Evolutionary conservation across 64 coral and sea anemone species (phyloP), one percentile per base, ranked within the genome.

Genomic region (Montipora sp.): DNA sequence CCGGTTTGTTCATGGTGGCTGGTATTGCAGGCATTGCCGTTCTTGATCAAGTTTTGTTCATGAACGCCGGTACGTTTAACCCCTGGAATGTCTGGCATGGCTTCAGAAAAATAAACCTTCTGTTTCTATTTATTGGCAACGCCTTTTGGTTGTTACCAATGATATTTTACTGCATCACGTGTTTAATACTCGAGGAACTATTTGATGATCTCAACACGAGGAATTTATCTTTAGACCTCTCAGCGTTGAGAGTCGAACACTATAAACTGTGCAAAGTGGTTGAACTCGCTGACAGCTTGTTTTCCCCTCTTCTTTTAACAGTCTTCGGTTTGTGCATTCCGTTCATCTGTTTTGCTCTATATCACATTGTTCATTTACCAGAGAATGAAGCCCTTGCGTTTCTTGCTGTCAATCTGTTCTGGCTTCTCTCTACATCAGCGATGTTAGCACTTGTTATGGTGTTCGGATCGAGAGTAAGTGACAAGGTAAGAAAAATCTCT

Each of bases 61-160:
- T 51, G 0, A 85, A 66, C 7, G 5, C 22, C 3, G 82, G 44
- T n/a, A 9, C 2, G 0, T 4, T 20, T 24, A 71, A 72, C 14
- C 82, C 82, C 4, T 85, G 82, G 82, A 5, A 49, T 72, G 43
- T 6, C n/a, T 85, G 82, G 82, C 22, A 22, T 72, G 82, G 61
- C 6, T 71, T 85, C 49, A 70, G 65, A 67, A 72, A 71, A 78
- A 78, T 46, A 7, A 4, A 8, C 16, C 5, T 51, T 1, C 7
- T 50, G 8, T 72, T 72, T 48, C 3, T 50, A 8, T 11, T 49
- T 7, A 49, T 69, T 71, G 82, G 82, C 5, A n/a, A 5, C 8
- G 82, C 61, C 47, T 45, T 71, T 8, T 85, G 82, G 82, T 70
- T 85, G 45, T 65, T 85, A 3, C 82, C 82, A 21, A n/a, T 85